phyloP scores from a whole-genome alignment of 2,797 vertebrate species.

The Phyllotis vaccarum region DNA sequence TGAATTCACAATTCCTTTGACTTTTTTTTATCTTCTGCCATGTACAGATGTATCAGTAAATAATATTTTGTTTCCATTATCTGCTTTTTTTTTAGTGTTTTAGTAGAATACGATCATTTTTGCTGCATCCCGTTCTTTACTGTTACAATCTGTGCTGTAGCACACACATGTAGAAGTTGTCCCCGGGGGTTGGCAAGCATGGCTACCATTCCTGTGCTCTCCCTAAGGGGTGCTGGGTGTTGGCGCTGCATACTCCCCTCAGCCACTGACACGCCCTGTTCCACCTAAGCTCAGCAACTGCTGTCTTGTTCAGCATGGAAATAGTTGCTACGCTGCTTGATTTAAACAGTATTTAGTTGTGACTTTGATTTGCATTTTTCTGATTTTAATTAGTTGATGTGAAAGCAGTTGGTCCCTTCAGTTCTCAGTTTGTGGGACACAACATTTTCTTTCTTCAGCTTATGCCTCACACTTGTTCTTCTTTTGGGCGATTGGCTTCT shows the following conservation, averaged over 20 bases:
- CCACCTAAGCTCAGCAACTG: not conserved
- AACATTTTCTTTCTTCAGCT: not conserved
- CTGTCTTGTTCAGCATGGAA: not conserved
- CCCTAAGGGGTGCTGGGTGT: not conserved
- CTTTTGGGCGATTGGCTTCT: not conserved
- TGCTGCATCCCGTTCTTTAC: not conserved
- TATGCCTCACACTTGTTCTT: not conserved
- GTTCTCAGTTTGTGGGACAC: not conserved
- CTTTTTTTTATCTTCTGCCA: not conserved
- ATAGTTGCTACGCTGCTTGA: not conserved
- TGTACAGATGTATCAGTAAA: not conserved
- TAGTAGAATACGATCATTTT: not conserved
- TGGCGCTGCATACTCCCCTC: rapidly evolving
- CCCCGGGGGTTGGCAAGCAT: not conserved
- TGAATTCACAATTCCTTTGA: not conserved
- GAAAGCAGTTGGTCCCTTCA: not conserved
- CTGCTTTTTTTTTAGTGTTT: not conserved
- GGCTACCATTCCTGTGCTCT: rapidly evolving
- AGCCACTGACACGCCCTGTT: not conserved
- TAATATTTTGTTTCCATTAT: not conserved
- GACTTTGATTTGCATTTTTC: not conserved
- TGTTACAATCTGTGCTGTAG: not conserved
- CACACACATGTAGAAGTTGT: not conserved
- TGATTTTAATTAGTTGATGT: not conserved
- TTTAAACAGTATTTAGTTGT: not conserved